A percentile compares a stretch with the other conserved stretches of the same genome.
phyloP scores from a whole-genome alignment of 2,113 vertebrate genomes.

The Daphoenositta chrysoptera region DNA sequence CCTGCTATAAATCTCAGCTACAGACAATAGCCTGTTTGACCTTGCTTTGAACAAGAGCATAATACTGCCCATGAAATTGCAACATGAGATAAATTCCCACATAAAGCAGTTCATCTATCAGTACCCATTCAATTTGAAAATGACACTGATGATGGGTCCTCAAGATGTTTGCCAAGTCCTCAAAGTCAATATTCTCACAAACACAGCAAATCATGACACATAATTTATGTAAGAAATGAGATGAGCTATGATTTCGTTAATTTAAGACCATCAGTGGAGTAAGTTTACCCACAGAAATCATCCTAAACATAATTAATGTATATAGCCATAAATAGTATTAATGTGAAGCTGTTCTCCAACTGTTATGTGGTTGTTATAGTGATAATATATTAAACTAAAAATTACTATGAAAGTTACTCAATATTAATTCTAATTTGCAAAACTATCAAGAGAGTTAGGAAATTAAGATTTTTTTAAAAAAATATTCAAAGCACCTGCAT shows the following conservation, averaged over 20 bases:
- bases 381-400: slow-evolving; percentile 11
- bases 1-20: not conserved
- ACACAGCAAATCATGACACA: not conserved
- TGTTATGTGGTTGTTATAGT: not conserved
- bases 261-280: not conserved
- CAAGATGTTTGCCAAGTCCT: not conserved
- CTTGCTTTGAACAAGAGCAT: not conserved
- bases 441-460: slow-evolving; percentile 17
- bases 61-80: not conserved
- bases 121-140: not conserved
- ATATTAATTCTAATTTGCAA: slow-evolving; percentile 13
- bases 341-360: not conserved
- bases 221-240: slow-evolving; percentile 7
- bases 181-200: not conserved
- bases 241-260: not conserved
- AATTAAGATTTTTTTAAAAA: not conserved
- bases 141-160: not conserved
- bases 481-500: not conserved
- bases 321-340: slow-evolving; percentile 3
- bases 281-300: slow-evolving; percentile 19
- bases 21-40: not conserved
- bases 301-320: slow-evolving; percentile 7
- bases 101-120: not conserved
- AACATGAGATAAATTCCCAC: not conserved
- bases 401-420: not conserved